phyloP scores from a whole-genome alignment of 2,797 vertebrate species.

The Mormyrops boulengeri region DNA sequence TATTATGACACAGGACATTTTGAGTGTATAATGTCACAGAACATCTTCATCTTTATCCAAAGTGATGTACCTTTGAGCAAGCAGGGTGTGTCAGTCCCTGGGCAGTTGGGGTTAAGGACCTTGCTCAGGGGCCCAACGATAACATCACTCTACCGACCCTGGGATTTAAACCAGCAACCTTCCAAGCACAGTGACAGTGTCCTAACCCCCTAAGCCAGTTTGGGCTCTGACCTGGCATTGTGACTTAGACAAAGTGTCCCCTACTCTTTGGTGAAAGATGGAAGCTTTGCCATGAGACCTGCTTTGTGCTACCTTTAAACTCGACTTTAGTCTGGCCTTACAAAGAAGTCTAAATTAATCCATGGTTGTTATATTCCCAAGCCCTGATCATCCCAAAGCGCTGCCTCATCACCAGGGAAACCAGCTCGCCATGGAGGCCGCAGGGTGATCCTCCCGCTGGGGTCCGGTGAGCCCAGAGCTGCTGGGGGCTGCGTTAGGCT shows the following conservation, averaged over 20 bases:
- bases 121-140: background rate
- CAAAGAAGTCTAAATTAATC: background rate
- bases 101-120: background rate
- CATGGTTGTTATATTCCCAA: background rate
- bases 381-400: background rate
- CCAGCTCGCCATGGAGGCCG: background rate
- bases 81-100: background rate
- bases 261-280: background rate
- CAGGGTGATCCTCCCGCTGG: background rate
- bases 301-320: background rate
- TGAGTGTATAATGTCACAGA: background rate
- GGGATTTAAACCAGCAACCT: background rate
- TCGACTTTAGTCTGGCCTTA: background rate
- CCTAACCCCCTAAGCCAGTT: background rate
- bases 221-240: background rate
- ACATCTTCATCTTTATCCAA: background rate
- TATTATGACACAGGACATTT: background rate
- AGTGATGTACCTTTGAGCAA: background rate
- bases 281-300: background rate
- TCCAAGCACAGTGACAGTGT: background rate
- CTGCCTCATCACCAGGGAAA: background rate
- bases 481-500: background rate
- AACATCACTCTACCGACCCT: background rate
- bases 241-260: background rate
- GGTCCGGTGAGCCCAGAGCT: background rate